phyloP scores from a whole-genome alignment of 2,797 vertebrate species.

The Delichon dasypus region DNA sequence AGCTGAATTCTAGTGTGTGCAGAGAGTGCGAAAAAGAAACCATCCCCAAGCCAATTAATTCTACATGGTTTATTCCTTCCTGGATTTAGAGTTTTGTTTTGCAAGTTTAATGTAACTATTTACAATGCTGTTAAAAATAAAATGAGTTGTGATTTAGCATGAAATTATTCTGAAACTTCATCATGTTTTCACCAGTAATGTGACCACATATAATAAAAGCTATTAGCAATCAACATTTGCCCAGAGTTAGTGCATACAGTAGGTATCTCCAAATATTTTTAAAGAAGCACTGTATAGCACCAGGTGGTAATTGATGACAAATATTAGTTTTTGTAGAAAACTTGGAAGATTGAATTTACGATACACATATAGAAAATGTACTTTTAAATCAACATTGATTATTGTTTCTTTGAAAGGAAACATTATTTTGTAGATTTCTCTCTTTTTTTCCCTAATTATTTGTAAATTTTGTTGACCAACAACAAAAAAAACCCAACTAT shows the following conservation, averaged over 20 bases:
- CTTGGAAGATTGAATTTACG: not conserved
- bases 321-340: not conserved
- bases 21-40: not conserved
- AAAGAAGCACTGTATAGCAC: not conserved
- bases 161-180: conserved; percentile 11
- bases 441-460: not conserved
- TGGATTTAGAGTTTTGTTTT: conserved; percentile 9
- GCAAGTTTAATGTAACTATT: not conserved
- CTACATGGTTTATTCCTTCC: not conserved
- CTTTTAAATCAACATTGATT: not conserved
- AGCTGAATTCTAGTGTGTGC: not conserved
- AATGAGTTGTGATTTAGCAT: not conserved
- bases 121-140: conserved; percentile 3
- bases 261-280: conserved; percentile 22
- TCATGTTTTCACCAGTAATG: not conserved
- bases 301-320: conserved; percentile 28
- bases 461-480: not conserved
- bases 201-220: not conserved
- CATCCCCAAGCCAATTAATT: not conserved
- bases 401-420: not conserved
- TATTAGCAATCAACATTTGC: conserved; percentile 15
- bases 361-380: not conserved
- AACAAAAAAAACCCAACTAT: fast-evolving
- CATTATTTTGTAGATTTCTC: not conserved
- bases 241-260: conserved; percentile 18